A percentile compares a stretch with the other conserved stretches of the same genome.
phyloP scores from a whole-genome alignment of 1,140 invertebrate species.

The Brachystomella parvula region DNA sequence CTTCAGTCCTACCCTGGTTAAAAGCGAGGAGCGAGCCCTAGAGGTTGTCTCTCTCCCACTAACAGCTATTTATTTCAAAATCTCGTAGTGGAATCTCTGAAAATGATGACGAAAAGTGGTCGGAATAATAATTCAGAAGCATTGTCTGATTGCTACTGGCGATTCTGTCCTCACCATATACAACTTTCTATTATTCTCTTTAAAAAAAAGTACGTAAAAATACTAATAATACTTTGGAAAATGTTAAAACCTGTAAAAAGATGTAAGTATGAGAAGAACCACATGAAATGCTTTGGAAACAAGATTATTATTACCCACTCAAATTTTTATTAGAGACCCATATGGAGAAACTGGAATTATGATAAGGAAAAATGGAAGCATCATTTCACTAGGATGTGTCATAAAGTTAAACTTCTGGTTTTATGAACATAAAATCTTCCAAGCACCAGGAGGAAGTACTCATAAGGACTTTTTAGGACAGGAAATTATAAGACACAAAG shows the following conservation, averaged over 20 bases:
- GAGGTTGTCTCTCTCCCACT: too few species aligned
- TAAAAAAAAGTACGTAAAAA: not conserved
- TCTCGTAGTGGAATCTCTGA: too few species aligned
- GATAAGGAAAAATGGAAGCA: not conserved
- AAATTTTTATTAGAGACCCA: not conserved
- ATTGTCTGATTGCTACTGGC: constrained; percentile 4
- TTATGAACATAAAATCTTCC: not conserved
- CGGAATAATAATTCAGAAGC: not conserved
- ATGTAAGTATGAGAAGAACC: not conserved
- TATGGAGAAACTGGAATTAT: not conserved
- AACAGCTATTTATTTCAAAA: too few species aligned
- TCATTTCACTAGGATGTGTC: not conserved
- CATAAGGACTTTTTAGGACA: too few species aligned
- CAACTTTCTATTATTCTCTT: not conserved
- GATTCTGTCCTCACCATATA: not conserved
- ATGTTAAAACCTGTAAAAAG: not conserved
- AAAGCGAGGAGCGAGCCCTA: too few species aligned
- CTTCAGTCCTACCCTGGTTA: too few species aligned
- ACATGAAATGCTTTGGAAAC: not conserved
- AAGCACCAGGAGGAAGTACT: too few species aligned
- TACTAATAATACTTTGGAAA: not conserved
- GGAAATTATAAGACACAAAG: too few species aligned
- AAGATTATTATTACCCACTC: not conserved
- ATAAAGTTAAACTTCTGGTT: not conserved
- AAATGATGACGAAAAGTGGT: too few species aligned